A percentile compares a stretch with the other conserved stretches of the same genome.
phyloP scores from a whole-genome alignment of 2,113 vertebrate species.

The Cephalopterus ornatus region DNA sequence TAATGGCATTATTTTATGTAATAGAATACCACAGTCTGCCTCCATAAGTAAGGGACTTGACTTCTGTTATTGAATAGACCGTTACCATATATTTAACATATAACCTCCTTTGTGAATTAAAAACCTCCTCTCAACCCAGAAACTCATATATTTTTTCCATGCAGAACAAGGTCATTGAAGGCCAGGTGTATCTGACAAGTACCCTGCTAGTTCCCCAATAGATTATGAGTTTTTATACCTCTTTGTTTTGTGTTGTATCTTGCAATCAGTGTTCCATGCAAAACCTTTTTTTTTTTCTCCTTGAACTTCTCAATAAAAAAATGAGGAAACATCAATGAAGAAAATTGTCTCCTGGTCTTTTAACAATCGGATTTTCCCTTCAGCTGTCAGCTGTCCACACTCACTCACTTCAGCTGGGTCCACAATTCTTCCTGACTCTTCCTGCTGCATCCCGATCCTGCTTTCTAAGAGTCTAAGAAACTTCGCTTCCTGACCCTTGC shows the following conservation, averaged over 20 bases:
- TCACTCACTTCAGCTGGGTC: background rate
- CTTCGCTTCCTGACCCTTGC: background rate
- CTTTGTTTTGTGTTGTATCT: background rate
- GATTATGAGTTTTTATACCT: background rate
- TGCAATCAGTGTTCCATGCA: background rate
- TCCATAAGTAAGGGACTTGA: background rate
- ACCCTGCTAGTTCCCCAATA: background rate
- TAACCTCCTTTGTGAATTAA: conserved; percentile 49
- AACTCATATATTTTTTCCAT: conserved; percentile 19
- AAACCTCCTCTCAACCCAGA: conserved; percentile 1
- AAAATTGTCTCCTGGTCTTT: background rate
- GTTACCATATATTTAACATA: conserved; percentile 44
- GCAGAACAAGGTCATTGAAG: conserved; percentile 20
- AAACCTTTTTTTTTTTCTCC: background rate
- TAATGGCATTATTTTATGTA: conserved; percentile 25
- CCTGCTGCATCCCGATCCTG: background rate
- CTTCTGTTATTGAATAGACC: conserved; percentile 18
- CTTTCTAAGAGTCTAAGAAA: background rate
- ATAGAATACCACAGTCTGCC: conserved; percentile 5
- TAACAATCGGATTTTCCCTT: background rate
- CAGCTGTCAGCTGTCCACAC: background rate
- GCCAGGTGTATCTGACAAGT: background rate
- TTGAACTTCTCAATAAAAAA: background rate
- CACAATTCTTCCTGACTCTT: background rate
- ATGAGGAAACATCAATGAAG: background rate